Evolutionary conservation across 2,888 invertebrate genomes (phyloP).

Genomic region (Catocala nupta): DNA sequence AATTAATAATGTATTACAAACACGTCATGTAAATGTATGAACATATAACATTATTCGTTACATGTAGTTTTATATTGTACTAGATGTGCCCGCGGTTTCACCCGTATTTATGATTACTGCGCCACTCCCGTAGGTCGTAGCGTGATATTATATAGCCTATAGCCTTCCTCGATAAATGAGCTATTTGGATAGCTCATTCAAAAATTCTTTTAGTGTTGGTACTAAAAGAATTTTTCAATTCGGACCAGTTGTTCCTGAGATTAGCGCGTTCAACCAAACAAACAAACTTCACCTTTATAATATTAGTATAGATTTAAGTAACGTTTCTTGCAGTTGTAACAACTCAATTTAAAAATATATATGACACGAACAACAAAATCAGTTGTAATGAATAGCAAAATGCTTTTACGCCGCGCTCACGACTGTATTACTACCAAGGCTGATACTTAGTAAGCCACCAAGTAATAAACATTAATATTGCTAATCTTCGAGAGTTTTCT

Average conservation of each 20-base stretch:
- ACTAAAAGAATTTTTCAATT: too few relatives aligned
- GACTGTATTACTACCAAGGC: constrained; percentile 31
- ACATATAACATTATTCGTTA: neutral
- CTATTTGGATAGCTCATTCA: too few relatives aligned
- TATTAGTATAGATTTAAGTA: too few relatives aligned
- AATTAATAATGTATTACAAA: neutral
- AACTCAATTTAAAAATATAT: constrained; percentile 2
- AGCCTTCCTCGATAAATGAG: too few relatives aligned
- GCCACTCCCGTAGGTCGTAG: too few relatives aligned
- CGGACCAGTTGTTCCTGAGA: too few relatives aligned
- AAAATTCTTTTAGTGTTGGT: too few relatives aligned
- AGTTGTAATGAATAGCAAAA: constrained; percentile 26
- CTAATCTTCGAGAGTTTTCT: constrained; percentile 30
- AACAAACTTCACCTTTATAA: too few relatives aligned
- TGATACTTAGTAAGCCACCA: constrained; percentile 33
- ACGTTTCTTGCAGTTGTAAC: constrained; percentile 3
- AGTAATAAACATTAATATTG: constrained; percentile 43
- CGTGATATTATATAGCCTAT: too few relatives aligned
- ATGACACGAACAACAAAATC: constrained; percentile 29
- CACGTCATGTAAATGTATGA: neutral
- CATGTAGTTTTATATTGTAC: neutral
- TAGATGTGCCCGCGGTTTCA: too few relatives aligned
- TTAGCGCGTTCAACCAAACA: too few relatives aligned
- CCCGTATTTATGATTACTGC: too few relatives aligned
- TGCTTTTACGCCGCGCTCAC: constrained; percentile 37